Evolutionary conservation across 2,113 vertebrate species (phyloP).

Genomic region (Antigone vipio): DNA sequence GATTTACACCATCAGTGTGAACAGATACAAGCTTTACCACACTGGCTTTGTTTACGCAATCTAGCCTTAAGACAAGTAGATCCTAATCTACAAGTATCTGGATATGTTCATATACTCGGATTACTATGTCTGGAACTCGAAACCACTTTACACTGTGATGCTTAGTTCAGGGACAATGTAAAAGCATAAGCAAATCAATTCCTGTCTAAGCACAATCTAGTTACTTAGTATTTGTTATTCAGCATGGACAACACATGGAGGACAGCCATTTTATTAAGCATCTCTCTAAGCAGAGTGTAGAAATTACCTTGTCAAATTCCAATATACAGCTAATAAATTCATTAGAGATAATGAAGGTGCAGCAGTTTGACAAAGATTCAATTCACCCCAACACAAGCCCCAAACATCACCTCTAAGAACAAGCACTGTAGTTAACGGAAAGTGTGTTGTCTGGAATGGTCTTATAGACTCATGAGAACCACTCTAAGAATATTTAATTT

Average conservation of each 20-base stretch:
- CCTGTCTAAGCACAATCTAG: background rate
- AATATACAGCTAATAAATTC: background rate
- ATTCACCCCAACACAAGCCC: background rate
- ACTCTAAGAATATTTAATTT: background rate
- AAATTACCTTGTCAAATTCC: background rate
- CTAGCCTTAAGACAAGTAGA: slow-evolving; percentile 36
- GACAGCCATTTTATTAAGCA: background rate
- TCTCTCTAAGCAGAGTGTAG: background rate
- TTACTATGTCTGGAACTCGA: slow-evolving; percentile 76
- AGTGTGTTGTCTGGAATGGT: background rate
- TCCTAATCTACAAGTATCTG: background rate
- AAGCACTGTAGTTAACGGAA: background rate
- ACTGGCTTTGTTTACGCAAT: background rate
- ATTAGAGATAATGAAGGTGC: background rate
- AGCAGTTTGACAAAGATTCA: background rate
- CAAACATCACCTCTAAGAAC: background rate
- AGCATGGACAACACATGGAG: background rate
- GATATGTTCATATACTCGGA: slow-evolving; percentile 42
- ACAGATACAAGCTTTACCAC: background rate
- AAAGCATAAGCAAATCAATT: slow-evolving; percentile 8
- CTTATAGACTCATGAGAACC: background rate
- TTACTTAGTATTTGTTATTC: background rate
- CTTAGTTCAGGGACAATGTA: slow-evolving; percentile 68
- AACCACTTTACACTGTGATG: slow-evolving; percentile 40
- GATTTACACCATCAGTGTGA: background rate